Percentiles rank a stretch among this genome's conserved stretches.
These are phyloP conservation scores for Tapera naevia DNA, from an alignment of 2,797 vertebrate species.

Conservation along the genomic window DNA sequence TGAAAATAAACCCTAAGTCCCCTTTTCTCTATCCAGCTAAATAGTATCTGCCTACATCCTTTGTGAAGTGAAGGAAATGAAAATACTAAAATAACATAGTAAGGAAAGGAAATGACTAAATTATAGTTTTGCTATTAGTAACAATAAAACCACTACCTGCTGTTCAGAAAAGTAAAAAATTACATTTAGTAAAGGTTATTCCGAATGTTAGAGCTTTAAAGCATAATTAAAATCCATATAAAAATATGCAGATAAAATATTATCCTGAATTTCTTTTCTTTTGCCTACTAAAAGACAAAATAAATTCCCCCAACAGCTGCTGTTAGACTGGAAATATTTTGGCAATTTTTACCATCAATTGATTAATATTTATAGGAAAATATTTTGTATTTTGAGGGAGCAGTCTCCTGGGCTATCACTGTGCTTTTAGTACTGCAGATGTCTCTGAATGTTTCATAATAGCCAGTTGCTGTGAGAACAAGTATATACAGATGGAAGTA, in stretches of 20 bases:
- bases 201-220: slow-evolving; percentile 13
- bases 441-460: slow-evolving; percentile 19
- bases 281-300: not conserved
- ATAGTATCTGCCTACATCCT: not conserved
- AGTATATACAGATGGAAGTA: slow-evolving; percentile 27
- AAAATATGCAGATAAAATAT: not conserved
- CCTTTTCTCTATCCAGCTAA: not conserved
- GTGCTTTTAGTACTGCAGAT: slow-evolving; percentile 52
- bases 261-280: not conserved
- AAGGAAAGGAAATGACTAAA: slow-evolving; percentile 13
- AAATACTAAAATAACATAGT: not conserved
- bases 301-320: not conserved
- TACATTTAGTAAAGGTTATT: slow-evolving; percentile 31
- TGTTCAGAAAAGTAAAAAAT: slow-evolving; percentile 30
- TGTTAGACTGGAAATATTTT: slow-evolving; percentile 9
- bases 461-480: slow-evolving; percentile 18
- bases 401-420: not conserved
- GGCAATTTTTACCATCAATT: not conserved
- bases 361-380: slow-evolving; percentile 48
- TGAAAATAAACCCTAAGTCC: not conserved
- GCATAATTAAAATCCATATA: not conserved
- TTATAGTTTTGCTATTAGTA: slow-evolving; percentile 4
- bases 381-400: slow-evolving; percentile 11
- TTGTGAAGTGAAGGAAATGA: not conserved
- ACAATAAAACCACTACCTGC: not conserved